phyloP scores from a whole-genome alignment of 2,113 vertebrate genomes.

The zebrafish (Danio rerio) region DNA sequence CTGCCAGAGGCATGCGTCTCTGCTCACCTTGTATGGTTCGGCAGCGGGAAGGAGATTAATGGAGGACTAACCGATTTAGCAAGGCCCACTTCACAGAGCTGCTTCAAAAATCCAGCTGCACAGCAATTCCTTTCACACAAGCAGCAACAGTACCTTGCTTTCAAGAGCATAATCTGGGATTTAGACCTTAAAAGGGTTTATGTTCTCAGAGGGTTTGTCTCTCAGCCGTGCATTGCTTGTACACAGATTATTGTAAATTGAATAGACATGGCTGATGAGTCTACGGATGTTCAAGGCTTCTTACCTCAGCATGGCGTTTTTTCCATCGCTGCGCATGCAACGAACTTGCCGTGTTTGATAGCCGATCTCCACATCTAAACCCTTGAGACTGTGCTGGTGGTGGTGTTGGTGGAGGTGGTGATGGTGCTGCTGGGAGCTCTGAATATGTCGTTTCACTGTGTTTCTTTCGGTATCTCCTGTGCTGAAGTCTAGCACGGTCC shows the following conservation, averaged over 20 bases:
- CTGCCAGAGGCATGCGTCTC: constrained; percentile 30
- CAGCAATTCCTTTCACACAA: constrained; percentile 40
- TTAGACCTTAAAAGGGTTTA: constrained; percentile 44
- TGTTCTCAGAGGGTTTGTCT: constrained; percentile 47
- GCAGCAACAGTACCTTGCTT: constrained; percentile 34
- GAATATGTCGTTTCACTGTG: constrained; percentile 63
- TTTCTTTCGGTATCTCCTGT: constrained; percentile 73
- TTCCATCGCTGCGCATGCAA: constrained; percentile 88
- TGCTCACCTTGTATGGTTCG: constrained; percentile 30
- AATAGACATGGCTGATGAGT: constrained; percentile 12
- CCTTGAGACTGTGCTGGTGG: constrained; percentile 62
- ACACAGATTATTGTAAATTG: constrained; percentile 26
- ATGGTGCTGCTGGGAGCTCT: constrained; percentile 59
- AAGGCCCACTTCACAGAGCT: constrained; percentile 46
- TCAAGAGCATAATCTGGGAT: constrained; percentile 51
- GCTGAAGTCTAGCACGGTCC: constrained; percentile 79
- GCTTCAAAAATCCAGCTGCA: constrained; percentile 36
- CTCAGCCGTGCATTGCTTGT: constrained; percentile 31
- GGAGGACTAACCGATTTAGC: constrained; percentile 52
- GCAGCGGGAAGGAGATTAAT: constrained; percentile 51
- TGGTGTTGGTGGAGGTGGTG: constrained; percentile 64
- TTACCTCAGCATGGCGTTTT: constrained; percentile 86
- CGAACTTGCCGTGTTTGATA: constrained; percentile 87
- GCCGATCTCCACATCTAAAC: constrained; percentile 83
- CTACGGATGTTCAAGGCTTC: constrained; percentile 35